Base-by-base conservation (phyloP, 2,888 invertebrate genomes). In the Dryobotodes eremita region DNA sequence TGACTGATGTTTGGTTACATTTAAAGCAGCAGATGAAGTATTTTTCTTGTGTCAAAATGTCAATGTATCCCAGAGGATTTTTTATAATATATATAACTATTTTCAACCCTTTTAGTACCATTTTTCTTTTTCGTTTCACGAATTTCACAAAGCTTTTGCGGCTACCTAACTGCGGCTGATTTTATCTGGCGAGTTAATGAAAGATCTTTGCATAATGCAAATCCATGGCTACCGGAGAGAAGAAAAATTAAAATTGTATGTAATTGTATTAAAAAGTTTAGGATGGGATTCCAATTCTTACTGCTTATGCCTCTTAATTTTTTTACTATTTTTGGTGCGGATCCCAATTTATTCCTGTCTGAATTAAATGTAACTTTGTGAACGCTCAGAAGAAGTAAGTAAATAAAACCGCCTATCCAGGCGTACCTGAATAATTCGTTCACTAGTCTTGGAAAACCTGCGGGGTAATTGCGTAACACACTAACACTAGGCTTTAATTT, bases 141-240 rank as follows among this genome's bases (percentile, higher is more conserved):
- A 80, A 70, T 77, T 70, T 59, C 20, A 62, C 48, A 64, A 71
- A 76, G 71, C 61, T 48, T 68, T 50, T n/a, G 65, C 20, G 17
- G 57, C 23, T 53, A 71, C 75, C 64, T 48, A 64, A 76, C 70
- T 75, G 75, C 53, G 55, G 69, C 62, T 71, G 75, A 75, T 86
- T 76, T 74, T 87, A 77, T 84, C 87, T 76, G 65, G 46, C 42
- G 61, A 71, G 71, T 69, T 80, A 79, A 88, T 75, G 53, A 86
- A 87, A 80, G 61, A 79, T 79, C 53, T 79, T 87, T 79, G 79
- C 85, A 83, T 80, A 79, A 84, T 84, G 82, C 79, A 86, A 88
- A 88, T 81, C 71, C 68, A 77, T 87, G 75, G 72, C 62, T 86
- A 76, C 75, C 72, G 61, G 69, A 71, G 53, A 77, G 53, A 70